These are phyloP conservation scores for Tringa solitaria DNA, from an alignment of 2,113 vertebrate species.

Conservation along the genomic window DNA sequence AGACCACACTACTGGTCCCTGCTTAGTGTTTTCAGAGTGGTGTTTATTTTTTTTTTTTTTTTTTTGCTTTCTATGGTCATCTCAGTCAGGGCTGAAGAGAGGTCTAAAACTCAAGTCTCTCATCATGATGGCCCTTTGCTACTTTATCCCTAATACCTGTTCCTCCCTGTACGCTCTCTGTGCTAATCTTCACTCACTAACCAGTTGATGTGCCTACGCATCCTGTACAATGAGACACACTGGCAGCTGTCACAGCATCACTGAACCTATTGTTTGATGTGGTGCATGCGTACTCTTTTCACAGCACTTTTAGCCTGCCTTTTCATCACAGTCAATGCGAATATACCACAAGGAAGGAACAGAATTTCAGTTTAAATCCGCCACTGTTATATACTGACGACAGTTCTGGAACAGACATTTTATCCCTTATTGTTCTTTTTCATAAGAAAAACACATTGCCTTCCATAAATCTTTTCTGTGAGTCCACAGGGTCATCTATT, in stretches of 20 bases:
- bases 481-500: conserved; percentile 52
- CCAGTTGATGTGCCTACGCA: not conserved
- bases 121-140: not conserved
- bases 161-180: not conserved
- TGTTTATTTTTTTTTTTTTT: not conserved
- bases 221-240: not conserved
- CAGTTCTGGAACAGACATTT: conserved; percentile 38
- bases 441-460: conserved; percentile 39
- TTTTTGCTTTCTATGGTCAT: not conserved
- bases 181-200: not conserved
- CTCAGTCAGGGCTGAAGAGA: not conserved
- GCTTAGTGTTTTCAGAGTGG: not conserved
- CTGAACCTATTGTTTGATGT: not conserved
- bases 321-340: not conserved
- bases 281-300: not conserved
- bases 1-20: not conserved
- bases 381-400: not conserved
- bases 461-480: conserved; percentile 52
- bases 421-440: conserved; percentile 54
- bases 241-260: conserved; percentile 33
- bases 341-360: not conserved
- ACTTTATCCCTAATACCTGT: not conserved
- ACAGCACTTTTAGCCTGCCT: not conserved
- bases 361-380: conserved; percentile 39
- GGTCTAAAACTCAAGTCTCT: not conserved